phyloP scores from a whole-genome alignment of 2,888 invertebrate genomes.

The Ormyrus pomaceus region DNA sequence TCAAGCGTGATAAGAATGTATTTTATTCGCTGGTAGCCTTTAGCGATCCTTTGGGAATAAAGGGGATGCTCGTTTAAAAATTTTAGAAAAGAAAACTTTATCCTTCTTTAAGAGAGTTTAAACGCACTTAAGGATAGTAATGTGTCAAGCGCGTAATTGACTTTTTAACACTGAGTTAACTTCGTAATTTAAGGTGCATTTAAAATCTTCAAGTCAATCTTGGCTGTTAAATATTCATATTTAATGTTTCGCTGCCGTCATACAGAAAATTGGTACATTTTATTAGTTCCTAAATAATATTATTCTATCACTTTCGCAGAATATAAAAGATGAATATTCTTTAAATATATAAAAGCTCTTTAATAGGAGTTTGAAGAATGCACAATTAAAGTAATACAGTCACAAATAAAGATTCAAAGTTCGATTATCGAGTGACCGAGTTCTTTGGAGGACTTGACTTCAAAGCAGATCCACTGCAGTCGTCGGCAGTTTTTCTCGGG shows the following conservation, averaged over 20 bases:
- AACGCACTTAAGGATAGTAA: conserved; percentile 11
- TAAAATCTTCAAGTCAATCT: background rate
- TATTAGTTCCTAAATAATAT: no score
- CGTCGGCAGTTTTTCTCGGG: conserved; percentile 8
- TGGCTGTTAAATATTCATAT: background rate
- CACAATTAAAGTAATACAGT: no score
- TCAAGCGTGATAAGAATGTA: background rate
- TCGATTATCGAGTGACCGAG: background rate
- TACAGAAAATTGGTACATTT: no score
- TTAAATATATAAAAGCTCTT: no score
- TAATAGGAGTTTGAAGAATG: background rate
- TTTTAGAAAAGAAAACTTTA: background rate
- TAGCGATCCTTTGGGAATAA: background rate
- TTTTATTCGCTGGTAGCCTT: background rate
- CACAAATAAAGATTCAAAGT: no score
- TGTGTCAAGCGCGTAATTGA: conserved; percentile 10
- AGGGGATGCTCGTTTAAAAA: background rate
- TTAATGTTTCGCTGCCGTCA: no score
- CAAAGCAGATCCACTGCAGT: background rate
- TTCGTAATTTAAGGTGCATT: background rate
- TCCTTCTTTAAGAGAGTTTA: background rate
- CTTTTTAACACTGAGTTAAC: background rate
- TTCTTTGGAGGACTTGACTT: background rate
- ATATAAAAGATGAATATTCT: no score
- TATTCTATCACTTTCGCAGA: no score